Evolutionary conservation across 2,113 vertebrate species (phyloP).

Genomic region (Raja brachyura): DNA sequence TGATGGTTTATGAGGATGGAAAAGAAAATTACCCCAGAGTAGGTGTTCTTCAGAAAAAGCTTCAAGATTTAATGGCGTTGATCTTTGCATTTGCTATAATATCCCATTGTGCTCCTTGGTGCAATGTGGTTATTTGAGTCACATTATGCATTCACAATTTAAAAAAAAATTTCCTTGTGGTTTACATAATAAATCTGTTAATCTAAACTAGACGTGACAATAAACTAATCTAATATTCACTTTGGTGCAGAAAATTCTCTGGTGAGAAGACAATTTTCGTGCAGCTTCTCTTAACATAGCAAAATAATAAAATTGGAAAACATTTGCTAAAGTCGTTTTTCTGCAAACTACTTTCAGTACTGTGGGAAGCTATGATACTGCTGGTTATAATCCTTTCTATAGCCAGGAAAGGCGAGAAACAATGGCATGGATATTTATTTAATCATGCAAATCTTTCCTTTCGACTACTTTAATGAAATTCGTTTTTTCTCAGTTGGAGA

Average conservation of each 20-base stretch:
- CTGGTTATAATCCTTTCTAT: neutral
- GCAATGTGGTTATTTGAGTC: neutral
- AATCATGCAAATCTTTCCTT: neutral
- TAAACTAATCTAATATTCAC: neutral
- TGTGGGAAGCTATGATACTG: neutral
- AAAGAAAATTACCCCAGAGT: neutral
- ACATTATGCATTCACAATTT: neutral
- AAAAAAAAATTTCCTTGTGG: neutral
- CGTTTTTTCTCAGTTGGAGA: neutral
- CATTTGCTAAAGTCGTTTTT: neutral
- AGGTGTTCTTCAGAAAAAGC: conserved; percentile 29
- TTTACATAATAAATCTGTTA: conserved; percentile 4
- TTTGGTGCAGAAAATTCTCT: neutral
- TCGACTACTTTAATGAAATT: neutral
- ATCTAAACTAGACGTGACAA: no score
- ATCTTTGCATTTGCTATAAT: neutral
- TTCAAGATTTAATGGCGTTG: neutral
- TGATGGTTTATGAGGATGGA: neutral
- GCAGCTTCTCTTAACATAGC: neutral
- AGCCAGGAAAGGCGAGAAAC: neutral
- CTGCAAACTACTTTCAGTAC: neutral
- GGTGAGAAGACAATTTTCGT: neutral
- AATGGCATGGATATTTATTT: neutral
- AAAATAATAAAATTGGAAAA: conserved; percentile 19
- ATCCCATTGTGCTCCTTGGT: neutral